Percentiles rank a stretch among this genome's conserved stretches.
Conservation (phyloP, 2,113 vertebrate species). For the Acanthisitta chloris region DNA sequence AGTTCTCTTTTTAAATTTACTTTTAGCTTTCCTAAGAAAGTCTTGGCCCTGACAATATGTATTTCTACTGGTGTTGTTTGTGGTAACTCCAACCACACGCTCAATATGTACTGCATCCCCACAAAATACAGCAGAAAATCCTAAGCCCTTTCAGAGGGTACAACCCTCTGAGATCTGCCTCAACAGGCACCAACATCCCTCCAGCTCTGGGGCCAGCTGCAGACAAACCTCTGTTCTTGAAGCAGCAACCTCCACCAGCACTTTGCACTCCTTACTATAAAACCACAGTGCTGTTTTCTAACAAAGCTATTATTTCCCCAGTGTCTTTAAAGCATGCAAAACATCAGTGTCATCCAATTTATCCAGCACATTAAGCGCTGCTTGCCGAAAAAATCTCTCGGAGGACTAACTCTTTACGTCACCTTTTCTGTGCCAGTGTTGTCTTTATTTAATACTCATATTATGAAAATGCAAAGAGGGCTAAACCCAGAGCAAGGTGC, state of each 20-base stretch:
- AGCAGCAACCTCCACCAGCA: background rate
- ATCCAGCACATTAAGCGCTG: background rate
- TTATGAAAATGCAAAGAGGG: background rate
- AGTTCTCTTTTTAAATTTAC: background rate
- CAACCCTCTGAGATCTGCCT: background rate
- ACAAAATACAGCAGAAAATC: background rate
- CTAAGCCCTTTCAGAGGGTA: background rate
- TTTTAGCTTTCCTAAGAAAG: background rate
- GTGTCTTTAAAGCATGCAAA: slow-evolving; percentile 28
- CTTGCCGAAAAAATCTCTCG: background rate
- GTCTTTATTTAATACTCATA: background rate
- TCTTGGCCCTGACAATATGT: background rate
- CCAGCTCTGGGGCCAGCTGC: background rate
- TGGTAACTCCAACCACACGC: background rate
- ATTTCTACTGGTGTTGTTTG: background rate
- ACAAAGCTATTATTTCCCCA: slow-evolving; percentile 19
- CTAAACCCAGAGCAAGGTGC: background rate
- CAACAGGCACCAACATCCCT: background rate
- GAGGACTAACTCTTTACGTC: background rate
- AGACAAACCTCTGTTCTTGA: background rate
- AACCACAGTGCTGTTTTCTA: slow-evolving; percentile 12
- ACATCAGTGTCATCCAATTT: slow-evolving; percentile 39
- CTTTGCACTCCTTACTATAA: background rate
- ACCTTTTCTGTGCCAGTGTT: background rate
- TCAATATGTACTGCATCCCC: background rate